phyloP scores from a whole-genome alignment of 2,113 vertebrate genomes.

The Motacilla tschutschensis region DNA sequence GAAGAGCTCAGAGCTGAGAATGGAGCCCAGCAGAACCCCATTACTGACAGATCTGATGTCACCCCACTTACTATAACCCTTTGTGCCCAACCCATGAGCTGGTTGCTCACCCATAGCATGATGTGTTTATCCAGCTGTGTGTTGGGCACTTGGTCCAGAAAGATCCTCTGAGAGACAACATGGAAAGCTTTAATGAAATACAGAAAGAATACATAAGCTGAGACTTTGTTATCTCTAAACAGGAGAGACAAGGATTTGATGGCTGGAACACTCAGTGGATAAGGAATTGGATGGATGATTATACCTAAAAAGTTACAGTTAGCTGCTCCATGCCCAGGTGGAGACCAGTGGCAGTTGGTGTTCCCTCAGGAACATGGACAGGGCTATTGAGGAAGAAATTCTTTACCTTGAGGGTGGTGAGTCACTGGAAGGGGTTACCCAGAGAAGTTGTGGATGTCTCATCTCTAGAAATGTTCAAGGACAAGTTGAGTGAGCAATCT shows the following conservation, averaged over 20 bases:
- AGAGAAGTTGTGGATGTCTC: not conserved
- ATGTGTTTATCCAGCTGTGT: not conserved
- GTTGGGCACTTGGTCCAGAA: not conserved
- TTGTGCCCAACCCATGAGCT: not conserved
- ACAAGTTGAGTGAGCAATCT: not conserved
- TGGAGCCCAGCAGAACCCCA: not conserved
- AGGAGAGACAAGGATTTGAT: not conserved
- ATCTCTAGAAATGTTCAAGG: not conserved
- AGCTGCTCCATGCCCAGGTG: rapidly evolving
- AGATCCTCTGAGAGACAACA: not conserved
- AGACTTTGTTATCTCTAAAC: not conserved
- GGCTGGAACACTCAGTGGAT: not conserved
- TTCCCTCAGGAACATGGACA: not conserved
- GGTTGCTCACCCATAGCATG: not conserved
- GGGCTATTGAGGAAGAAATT: not conserved
- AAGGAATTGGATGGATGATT: not conserved
- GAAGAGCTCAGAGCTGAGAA: not conserved
- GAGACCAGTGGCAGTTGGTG: not conserved
- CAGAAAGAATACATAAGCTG: not conserved
- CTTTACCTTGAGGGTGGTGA: not conserved
- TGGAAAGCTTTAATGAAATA: not conserved
- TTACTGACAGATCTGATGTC: not conserved
- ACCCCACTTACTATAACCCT: not conserved
- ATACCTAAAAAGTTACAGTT: not conserved
- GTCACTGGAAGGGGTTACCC: not conserved